Base-by-base conservation (phyloP, 2,888 invertebrate species). In the Hipparchia sbordonii region DNA sequence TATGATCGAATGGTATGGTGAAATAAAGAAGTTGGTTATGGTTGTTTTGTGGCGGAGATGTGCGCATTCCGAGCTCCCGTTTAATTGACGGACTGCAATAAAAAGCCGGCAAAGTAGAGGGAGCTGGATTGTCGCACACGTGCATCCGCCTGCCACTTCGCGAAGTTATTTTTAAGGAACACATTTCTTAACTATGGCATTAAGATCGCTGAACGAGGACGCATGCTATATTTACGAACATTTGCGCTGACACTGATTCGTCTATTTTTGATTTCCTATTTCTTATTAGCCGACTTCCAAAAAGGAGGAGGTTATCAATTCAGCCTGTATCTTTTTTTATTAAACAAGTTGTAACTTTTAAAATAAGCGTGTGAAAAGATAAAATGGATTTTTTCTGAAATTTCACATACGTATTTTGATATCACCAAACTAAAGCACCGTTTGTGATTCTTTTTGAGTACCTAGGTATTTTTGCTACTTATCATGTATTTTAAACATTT, bases 101-200 rank as follows among this genome's bases (percentile, higher is more conserved):
- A 92, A 91, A 93, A 90, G 84, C 83, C 82, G 78, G 81, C 79
- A 67, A 71, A 76, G 76, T 71, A 72, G 56, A 79, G 78, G 82
- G 84, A 82, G 82, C 80, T 79, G 81, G 84, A 85, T 79, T 85
- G 89, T 87, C 88, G 87, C 89, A 89, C 93, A 93, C 93, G 92
- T 93, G 93, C 93, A 93, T 92, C 92, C 93, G 92, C 86, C 84
- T 81, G 85, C 85, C 82, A 83, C 87, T 86, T 85, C 87, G 91
- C 89, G 80, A 90, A 91, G 89, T 87, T 92, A 92, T 91, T 92
- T 92, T 86, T 83, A 87, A 82, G 83, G 78, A 62, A 57, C 67
- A 70, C 71, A 70, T 74, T 56, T 72, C 70, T 72, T 69, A 69
- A 69, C 69, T 69, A 69, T 61, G 71, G 65, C 63, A 73, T 74